Conservation (phyloP, 2,797 vertebrate genomes). For the Clarias pachynema region DNA sequence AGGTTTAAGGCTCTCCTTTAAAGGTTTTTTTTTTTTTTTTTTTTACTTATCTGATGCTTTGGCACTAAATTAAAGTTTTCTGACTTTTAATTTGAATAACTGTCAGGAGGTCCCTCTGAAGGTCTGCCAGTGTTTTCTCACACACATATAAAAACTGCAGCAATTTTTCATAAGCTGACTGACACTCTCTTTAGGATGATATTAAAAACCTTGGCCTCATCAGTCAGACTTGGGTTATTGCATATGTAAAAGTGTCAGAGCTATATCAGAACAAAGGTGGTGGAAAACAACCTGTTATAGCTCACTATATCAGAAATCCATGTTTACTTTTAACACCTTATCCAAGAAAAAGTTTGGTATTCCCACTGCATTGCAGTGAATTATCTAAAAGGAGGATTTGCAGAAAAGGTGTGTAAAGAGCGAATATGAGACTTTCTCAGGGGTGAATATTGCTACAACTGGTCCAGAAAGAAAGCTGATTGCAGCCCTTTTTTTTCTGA, state of each 20-base stretch:
- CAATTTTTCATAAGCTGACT: constrained; percentile 31
- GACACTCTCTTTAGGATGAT: constrained; percentile 16
- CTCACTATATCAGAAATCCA: background rate
- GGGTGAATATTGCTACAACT: constrained; percentile 31
- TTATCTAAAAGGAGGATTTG: constrained; percentile 6
- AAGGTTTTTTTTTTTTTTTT: constrained; percentile 21
- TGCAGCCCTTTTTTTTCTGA: constrained; percentile 49
- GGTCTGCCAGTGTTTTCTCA: background rate
- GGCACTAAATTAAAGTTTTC: constrained; percentile 35
- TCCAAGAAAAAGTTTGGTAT: background rate
- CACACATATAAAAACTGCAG: constrained; percentile 6
- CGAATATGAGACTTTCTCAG: constrained; percentile 20
- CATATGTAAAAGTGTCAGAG: constrained; percentile 9
- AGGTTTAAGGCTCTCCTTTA: constrained; percentile 36
- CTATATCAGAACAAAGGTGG: background rate
- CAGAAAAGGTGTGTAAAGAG: background rate
- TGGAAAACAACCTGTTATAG: background rate
- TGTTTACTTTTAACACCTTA: background rate
- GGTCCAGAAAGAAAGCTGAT: constrained; percentile 40
- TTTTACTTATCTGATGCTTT: constrained; percentile 27
- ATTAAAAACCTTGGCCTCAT: constrained; percentile 26
- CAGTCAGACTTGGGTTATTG: constrained; percentile 11
- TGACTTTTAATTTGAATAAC: constrained; percentile 40
- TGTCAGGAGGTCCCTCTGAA: constrained; percentile 30
- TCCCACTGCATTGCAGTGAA: background rate